Conservation (phyloP, 1,140 invertebrate genomes). For the Drosophila cardini region DNA sequence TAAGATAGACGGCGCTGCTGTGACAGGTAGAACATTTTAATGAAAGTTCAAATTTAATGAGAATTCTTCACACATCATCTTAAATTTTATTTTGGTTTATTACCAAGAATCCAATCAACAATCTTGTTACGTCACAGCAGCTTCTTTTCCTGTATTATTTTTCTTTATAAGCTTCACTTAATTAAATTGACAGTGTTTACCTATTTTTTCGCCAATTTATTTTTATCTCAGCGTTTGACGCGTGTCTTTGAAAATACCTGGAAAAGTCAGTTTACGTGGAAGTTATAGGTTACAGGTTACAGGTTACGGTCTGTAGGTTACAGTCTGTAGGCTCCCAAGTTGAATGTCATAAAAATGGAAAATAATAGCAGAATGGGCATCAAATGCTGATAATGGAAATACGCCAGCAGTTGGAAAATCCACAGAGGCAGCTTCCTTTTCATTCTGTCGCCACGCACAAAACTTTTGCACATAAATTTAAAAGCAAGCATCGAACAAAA, state of each 20-base stretch:
- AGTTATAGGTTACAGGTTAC: not conserved
- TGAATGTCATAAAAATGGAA: conserved; percentile 78
- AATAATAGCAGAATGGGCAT: conserved; percentile 54
- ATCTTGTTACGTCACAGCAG: conserved; percentile 30
- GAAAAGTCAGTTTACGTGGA: conserved; percentile 8
- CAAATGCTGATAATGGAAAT: conserved; percentile 75
- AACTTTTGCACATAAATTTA: conserved; percentile 80
- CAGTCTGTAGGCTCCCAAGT: conserved; percentile 25
- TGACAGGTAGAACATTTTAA: not conserved
- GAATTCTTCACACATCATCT: not conserved
- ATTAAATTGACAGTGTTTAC: conserved; percentile 78
- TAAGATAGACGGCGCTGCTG: conserved; percentile 1
- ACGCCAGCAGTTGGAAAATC: conserved; percentile 35
- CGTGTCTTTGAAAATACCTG: conserved; percentile 21
- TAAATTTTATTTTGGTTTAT: conserved; percentile 33
- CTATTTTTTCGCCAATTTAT: conserved; percentile 50
- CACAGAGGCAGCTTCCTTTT: conserved; percentile 7
- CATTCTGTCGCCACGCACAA: conserved; percentile 55
- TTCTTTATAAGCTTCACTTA: conserved; percentile 78
- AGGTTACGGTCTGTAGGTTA: not conserved
- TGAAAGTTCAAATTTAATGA: not conserved
- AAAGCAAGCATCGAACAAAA: conserved; percentile 47
- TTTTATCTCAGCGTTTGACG: conserved; percentile 36
- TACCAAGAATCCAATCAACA: conserved; percentile 62
- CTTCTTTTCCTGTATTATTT: conserved; percentile 10